phyloP scores from a whole-genome alignment of 2,113 vertebrate genomes.

The Hydropotes inermis region DNA sequence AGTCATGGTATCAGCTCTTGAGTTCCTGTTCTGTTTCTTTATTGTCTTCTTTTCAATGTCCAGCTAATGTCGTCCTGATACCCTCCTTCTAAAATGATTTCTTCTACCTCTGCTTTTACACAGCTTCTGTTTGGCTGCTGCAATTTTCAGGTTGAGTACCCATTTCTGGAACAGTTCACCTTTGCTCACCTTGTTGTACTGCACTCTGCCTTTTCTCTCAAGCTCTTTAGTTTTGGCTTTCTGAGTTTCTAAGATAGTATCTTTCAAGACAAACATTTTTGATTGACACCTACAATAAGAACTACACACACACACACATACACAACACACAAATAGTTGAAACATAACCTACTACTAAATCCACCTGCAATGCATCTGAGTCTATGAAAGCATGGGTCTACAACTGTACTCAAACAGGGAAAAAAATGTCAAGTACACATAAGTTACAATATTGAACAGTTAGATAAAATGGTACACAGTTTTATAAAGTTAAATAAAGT shows the following conservation, averaged over 20 bases:
- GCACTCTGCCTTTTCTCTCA: not conserved
- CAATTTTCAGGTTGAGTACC: not conserved
- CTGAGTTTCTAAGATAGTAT: not conserved
- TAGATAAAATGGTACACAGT: not conserved
- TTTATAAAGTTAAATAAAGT: not conserved
- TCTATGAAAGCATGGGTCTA: not conserved
- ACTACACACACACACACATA: not conserved
- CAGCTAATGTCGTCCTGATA: not conserved
- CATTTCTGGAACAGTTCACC: not conserved
- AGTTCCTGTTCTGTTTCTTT: not conserved
- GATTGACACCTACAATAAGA: not conserved
- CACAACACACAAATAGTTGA: not conserved
- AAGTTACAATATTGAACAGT: not conserved
- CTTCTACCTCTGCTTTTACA: not conserved
- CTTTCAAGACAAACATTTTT: slow-evolving; percentile 27
- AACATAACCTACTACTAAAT: not conserved
- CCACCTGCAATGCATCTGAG: not conserved
- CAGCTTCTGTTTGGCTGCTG: not conserved
- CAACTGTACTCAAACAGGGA: not conserved
- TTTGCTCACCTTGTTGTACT: not conserved
- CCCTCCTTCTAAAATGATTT: not conserved
- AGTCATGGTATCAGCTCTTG: not conserved
- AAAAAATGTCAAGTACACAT: not conserved
- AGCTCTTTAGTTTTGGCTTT: not conserved
- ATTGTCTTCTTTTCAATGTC: not conserved